These are phyloP conservation scores for Chloebia gouldiae DNA, from an alignment of 2,113 vertebrate species.

Conservation along the genomic window DNA sequence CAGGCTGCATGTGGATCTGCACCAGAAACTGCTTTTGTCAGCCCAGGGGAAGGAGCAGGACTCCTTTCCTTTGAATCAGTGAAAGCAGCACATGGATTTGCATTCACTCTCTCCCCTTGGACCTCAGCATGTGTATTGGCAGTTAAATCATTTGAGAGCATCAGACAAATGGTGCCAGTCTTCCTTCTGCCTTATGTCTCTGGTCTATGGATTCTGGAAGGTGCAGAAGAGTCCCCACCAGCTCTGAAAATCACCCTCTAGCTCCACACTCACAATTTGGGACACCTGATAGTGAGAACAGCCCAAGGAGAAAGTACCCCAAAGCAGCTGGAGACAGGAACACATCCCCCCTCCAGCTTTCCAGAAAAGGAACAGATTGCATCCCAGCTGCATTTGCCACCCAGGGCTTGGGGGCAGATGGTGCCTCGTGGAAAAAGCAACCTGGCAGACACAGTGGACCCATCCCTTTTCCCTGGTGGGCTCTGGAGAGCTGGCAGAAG, in stretches of 20 bases:
- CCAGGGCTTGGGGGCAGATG: not conserved
- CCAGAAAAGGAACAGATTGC: rapidly evolving
- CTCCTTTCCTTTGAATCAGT: not conserved
- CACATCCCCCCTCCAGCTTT: rapidly evolving
- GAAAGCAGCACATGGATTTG: not conserved
- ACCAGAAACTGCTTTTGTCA: not conserved
- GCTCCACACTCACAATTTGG: not conserved
- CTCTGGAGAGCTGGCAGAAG: not conserved
- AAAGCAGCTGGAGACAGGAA: not conserved
- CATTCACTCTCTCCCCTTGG: not conserved
- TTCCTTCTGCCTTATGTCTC: not conserved
- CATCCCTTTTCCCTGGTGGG: not conserved
- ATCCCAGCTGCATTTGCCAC: not conserved
- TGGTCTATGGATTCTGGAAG: not conserved
- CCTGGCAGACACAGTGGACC: not conserved
- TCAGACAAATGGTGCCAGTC: not conserved
- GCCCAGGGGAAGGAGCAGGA: not conserved
- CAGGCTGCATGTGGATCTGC: not conserved
- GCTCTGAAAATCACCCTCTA: not conserved
- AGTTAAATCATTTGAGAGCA: not conserved
- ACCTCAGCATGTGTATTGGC: not conserved
- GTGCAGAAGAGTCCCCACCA: not conserved
- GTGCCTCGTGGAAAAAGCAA: not conserved
- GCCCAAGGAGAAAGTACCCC: not conserved
- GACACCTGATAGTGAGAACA: not conserved